Percentiles rank a stretch among this genome's conserved stretches.
Conservation (phyloP, 2,888 invertebrate species). For the Diarsia rubi region DNA sequence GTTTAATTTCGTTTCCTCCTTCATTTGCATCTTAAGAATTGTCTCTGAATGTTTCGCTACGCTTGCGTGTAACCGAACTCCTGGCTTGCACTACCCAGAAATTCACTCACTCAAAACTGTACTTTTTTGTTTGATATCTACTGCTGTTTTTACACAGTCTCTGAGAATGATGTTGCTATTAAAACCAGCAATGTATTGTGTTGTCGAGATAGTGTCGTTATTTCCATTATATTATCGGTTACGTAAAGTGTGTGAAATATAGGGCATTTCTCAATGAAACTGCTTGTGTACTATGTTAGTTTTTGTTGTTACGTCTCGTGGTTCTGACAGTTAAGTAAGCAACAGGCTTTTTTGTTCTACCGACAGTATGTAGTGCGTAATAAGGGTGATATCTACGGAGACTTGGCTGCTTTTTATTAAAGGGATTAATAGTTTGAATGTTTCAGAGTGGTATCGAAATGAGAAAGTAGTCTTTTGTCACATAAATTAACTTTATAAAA, state of each 20-base stretch:
- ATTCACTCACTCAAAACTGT: conserved; percentile 1
- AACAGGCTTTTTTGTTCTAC: conserved; percentile 54
- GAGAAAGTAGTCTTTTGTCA: neutral
- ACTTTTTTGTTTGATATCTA: conserved; percentile 18
- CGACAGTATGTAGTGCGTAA: conserved; percentile 19
- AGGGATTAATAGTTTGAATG: neutral
- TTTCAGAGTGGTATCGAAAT: neutral
- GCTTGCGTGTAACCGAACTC: conserved; percentile 68
- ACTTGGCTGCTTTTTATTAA: neutral
- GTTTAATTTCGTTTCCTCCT: conserved; percentile 58
- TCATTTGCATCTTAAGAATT: conserved; percentile 62
- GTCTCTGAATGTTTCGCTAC: conserved; percentile 59
- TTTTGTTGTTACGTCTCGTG: conserved; percentile 50
- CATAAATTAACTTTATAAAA: no score
- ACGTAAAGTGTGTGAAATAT: conserved; percentile 70
- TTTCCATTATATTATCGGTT: conserved; percentile 34
- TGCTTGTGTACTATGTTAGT: conserved; percentile 43
- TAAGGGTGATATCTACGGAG: conserved; percentile 17
- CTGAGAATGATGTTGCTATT: conserved; percentile 12
- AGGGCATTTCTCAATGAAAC: conserved; percentile 71
- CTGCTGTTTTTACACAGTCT: conserved; percentile 40
- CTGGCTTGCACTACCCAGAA: conserved; percentile 45
- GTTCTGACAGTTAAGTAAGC: conserved; percentile 41
- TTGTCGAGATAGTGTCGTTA: conserved; percentile 19
- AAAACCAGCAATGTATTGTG: conserved; percentile 57